Base-by-base conservation (phyloP, 1,140 invertebrate species). In the Bombus vancouverensis region DNA sequence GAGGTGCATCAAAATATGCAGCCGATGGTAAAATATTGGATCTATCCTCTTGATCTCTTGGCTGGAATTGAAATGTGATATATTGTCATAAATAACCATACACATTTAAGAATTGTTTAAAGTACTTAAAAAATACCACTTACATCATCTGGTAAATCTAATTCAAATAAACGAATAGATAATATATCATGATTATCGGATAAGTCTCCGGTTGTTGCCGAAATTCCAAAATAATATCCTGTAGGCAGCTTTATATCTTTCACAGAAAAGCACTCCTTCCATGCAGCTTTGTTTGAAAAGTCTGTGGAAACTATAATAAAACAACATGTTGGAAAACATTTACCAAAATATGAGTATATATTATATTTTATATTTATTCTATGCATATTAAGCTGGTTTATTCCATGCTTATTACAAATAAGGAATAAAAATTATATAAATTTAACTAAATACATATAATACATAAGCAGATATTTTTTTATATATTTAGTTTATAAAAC, bases 171-270 rank as follows among this genome's bases (percentile, higher is more conserved):
- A 95, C 98, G 98, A 73, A 99, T 96, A 15, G 98, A 97, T 76
- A 99, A 96, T 85, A 99, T 97, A 94, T 99, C 99, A 95, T 99
- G 99, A 94, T 98, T 99, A 96, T 99, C 99, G 72, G 97, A 98
- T 73, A 99, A 95, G 95, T 99, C 98, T 15, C 99, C 99, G 9
- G 99, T 99, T 2, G 98, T 99, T 25, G 99, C 98, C 0, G 98
- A 97, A 25, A 99, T 95, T 66, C 99, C 99, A 94, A 99, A 98
- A 95, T 97, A 99, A 95, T 99, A 99, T 3, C 98, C 98, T 22
- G 99, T 99, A 0, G 99, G 99, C 32, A 99, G 95, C 85, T 97
- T 96, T 6, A 99, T 97, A 81, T 98, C 98, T 88, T 97, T 96
- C 0, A 99, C 98, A 73, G 96, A 96, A 91, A 99, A 98, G 94